Percentiles rank a stretch among this genome's conserved stretches.
phyloP scores from a whole-genome alignment of 1,140 invertebrate genomes.

The Habropoda laboriosa region DNA sequence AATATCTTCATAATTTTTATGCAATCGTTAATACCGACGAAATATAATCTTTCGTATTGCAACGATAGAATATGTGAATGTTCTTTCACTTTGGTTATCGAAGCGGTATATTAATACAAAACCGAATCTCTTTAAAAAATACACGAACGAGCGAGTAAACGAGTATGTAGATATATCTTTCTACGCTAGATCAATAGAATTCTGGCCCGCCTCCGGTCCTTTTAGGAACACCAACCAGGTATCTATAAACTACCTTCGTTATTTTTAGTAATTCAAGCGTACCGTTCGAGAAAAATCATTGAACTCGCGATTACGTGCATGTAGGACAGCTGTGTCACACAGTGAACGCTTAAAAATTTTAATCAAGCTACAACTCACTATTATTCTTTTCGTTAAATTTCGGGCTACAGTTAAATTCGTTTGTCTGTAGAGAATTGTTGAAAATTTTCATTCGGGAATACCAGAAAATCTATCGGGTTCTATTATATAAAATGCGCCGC shows the following conservation, averaged over 20 bases:
- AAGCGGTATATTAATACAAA: neutral
- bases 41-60: neutral
- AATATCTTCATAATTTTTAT: neutral
- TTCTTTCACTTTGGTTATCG: neutral
- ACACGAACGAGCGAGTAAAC: neutral
- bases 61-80: too few relatives aligned
- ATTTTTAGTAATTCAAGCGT: conserved; percentile 64
- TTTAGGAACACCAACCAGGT: conserved; percentile 21
- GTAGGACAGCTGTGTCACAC: neutral
- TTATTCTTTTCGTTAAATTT: neutral
- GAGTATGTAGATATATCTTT: conserved; percentile 6
- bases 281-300: conserved; percentile 19
- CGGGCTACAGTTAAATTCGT: neutral
- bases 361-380: too few relatives aligned
- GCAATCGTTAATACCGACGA: neutral
- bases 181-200: conserved; percentile 48
- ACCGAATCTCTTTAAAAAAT: neutral
- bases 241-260: conserved; percentile 47
- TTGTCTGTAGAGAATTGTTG: too few relatives aligned
- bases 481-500: too few relatives aligned
- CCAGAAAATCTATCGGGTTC: neutral
- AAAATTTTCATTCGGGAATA: neutral
- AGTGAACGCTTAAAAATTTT: neutral
- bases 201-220: conserved; percentile 10
- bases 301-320: neutral